Evolutionary conservation across 2,113 vertebrate species (phyloP).

Genomic region (Anolis carolinensis): DNA sequence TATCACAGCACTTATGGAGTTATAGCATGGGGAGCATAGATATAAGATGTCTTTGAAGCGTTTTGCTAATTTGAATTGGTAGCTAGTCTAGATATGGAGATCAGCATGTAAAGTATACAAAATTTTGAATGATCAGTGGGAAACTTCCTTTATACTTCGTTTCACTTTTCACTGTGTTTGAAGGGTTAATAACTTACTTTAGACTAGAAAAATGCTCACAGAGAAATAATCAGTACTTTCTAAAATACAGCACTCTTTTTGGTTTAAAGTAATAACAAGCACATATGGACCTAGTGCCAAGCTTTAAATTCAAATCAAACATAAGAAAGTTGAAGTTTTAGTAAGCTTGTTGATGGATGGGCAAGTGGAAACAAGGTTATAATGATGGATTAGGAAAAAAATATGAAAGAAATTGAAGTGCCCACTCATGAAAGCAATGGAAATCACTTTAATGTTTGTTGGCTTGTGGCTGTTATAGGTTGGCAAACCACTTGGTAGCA

Average conservation of each 20-base stretch:
- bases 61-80: background rate
- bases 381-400: background rate
- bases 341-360: background rate
- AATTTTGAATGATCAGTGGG: background rate
- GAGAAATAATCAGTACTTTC: background rate
- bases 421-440: constrained; percentile 17
- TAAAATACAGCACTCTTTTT: background rate
- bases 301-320: constrained; percentile 26
- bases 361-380: constrained; percentile 10
- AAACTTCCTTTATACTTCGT: background rate
- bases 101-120: background rate
- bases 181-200: background rate
- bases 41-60: background rate
- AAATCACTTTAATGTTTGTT: background rate
- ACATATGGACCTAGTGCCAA: background rate
- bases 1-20: too few relatives aligned
- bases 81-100: background rate
- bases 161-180: background rate
- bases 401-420: constrained; percentile 18
- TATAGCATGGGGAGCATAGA: background rate
- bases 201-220: background rate
- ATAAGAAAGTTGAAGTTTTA: constrained; percentile 6
- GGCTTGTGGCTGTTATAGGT: background rate
- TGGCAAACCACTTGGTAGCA: constrained; percentile 6
- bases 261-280: background rate